A percentile compares a stretch with the other conserved stretches of the same genome.
phyloP scores from a whole-genome alignment of 2,113 vertebrate genomes.

The Platichthys stellatus region DNA sequence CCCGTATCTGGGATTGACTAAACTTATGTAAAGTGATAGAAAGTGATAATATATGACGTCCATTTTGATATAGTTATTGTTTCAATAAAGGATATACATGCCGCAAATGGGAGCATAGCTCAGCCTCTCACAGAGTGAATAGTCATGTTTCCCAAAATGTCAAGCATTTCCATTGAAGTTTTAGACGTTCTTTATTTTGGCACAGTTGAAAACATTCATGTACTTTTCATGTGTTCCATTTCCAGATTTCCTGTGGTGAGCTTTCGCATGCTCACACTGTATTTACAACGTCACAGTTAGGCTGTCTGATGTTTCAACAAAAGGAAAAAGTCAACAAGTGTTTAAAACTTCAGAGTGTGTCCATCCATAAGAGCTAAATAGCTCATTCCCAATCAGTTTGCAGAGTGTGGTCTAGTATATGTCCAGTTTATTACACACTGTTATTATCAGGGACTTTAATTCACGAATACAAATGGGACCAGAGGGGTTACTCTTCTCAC shows the following conservation, averaged over 20 bases:
- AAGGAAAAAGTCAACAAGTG: too few relatives aligned
- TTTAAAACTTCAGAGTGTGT: background rate
- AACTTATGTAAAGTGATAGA: background rate
- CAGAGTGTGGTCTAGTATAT: too few relatives aligned
- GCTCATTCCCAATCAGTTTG: background rate
- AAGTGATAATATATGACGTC: too few relatives aligned
- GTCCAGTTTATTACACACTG: background rate
- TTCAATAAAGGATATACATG: background rate
- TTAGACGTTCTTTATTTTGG: background rate
- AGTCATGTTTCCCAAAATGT: background rate
- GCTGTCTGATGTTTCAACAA: too few relatives aligned
- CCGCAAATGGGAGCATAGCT: background rate
- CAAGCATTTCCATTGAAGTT: too few relatives aligned
- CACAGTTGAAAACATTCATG: too few relatives aligned
- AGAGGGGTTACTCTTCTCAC: background rate
- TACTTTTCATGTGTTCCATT: too few relatives aligned
- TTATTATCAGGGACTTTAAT: conserved; percentile 8
- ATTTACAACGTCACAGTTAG: too few relatives aligned
- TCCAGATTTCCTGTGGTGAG: too few relatives aligned
- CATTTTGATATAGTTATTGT: background rate
- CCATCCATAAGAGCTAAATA: background rate
- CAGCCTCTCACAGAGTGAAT: background rate
- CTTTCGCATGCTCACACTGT: too few relatives aligned
- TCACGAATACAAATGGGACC: background rate
- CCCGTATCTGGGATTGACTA: too few relatives aligned